Percentiles rank a stretch among this genome's conserved stretches.
Conservation (phyloP, 2,113 vertebrate species). For the Sigmodon hispidus region DNA sequence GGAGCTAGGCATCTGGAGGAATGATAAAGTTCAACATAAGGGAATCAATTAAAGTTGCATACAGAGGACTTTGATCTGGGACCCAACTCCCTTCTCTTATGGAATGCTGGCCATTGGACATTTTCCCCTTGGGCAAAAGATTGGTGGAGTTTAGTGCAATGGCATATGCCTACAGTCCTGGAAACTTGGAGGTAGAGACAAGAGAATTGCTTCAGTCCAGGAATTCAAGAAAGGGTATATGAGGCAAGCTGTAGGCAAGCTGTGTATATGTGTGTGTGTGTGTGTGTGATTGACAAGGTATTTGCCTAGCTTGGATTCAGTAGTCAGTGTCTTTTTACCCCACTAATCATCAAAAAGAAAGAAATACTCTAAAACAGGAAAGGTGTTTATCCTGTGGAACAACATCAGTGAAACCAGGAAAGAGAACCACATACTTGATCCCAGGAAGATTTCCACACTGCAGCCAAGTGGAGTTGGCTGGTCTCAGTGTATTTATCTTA, state of each 20-base stretch:
- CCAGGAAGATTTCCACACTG: background rate
- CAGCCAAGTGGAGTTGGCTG: background rate
- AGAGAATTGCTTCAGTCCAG: background rate
- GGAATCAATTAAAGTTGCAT: background rate
- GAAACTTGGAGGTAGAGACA: background rate
- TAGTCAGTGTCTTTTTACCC: too few species aligned
- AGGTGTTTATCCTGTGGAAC: background rate
- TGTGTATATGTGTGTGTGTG: too few species aligned
- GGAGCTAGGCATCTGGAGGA: background rate
- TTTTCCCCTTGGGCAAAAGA: background rate
- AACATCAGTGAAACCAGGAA: background rate
- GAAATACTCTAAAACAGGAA: background rate
- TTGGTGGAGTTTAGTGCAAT: background rate
- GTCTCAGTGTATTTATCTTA: background rate
- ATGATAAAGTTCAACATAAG: background rate
- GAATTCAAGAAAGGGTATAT: background rate
- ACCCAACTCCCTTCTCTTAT: background rate
- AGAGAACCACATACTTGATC: background rate
- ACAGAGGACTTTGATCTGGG: background rate
- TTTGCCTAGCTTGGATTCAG: background rate
- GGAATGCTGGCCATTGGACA: background rate
- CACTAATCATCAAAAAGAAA: background rate
- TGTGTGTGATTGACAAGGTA: background rate
- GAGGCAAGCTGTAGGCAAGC: background rate
- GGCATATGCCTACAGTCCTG: background rate